Evolutionary conservation across 2,797 vertebrate genomes (phyloP).

Genomic region (Acanthopagrus latus): DNA sequence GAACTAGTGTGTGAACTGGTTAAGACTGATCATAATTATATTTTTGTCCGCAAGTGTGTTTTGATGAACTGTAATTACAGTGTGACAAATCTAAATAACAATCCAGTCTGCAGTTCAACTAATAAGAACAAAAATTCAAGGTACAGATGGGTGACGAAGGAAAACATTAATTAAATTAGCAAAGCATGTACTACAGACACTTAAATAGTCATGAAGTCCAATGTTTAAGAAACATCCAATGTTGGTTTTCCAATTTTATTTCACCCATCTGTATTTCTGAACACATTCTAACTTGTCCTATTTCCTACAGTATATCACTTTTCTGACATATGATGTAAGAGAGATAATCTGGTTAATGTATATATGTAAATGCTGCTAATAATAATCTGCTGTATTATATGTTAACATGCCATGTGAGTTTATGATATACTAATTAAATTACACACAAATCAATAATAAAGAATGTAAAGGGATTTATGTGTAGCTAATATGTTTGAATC

Average conservation of each 20-base stretch:
- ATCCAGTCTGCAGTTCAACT: neutral
- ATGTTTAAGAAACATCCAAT: too few species aligned
- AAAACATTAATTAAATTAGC: too few species aligned
- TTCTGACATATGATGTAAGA: neutral
- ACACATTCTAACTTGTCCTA: neutral
- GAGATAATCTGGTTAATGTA: neutral
- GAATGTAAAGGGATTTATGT: neutral
- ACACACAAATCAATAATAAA: neutral
- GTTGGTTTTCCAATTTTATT: too few species aligned
- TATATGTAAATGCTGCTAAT: too few species aligned
- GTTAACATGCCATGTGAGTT: neutral
- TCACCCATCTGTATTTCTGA: neutral
- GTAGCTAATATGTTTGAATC: neutral
- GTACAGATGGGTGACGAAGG: neutral
- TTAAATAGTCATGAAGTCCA: neutral
- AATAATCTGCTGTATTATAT: neutral
- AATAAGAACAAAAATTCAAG: neutral
- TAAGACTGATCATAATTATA: neutral
- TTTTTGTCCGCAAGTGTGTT: neutral
- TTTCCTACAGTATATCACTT: neutral
- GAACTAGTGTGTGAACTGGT: neutral
- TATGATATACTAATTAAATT: neutral
- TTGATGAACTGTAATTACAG: neutral
- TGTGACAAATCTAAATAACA: neutral
- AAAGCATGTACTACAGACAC: neutral